Evolutionary conservation across 2,888 invertebrate genomes (phyloP).

Genomic region (Lucinisca nassula): DNA sequence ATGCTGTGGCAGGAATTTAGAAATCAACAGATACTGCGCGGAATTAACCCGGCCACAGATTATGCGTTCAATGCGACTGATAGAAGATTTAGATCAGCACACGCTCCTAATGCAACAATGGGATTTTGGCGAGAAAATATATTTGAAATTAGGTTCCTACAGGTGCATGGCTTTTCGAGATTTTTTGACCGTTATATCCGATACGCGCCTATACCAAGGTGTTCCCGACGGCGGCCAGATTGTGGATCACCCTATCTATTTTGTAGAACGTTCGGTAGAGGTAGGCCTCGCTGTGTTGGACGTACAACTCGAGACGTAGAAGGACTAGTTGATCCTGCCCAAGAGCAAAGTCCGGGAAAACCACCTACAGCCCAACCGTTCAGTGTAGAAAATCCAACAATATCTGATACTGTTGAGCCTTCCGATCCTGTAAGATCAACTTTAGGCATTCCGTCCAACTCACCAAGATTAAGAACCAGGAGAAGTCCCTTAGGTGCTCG

Average conservation of each 20-base stretch:
- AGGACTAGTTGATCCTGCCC: not conserved
- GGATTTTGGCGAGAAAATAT: slow-evolving; percentile 46
- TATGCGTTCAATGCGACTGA: slow-evolving; percentile 42
- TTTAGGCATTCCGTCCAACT: too few species aligned
- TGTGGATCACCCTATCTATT: slow-evolving; percentile 52
- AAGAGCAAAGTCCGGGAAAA: too few species aligned
- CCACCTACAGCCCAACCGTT: too few species aligned
- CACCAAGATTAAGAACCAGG: too few species aligned
- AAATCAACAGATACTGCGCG: not conserved
- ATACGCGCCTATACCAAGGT: slow-evolving; percentile 61
- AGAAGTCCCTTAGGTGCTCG: not conserved
- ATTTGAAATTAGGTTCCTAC: slow-evolving; percentile 2
- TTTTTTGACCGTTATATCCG: slow-evolving; percentile 38
- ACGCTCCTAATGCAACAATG: slow-evolving; percentile 41
- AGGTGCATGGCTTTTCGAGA: slow-evolving; percentile 30
- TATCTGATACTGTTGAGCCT: too few species aligned
- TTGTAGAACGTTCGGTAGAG: slow-evolving; percentile 37
- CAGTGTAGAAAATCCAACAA: too few species aligned
- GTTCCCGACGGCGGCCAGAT: slow-evolving; percentile 25
- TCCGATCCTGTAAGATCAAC: too few species aligned
- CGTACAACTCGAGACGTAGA: slow-evolving; percentile 32
- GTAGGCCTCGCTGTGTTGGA: slow-evolving; percentile 52
- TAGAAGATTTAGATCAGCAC: slow-evolving; percentile 7
- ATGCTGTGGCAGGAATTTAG: slow-evolving; percentile 77
- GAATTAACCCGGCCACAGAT: slow-evolving; percentile 45